phyloP scores from a whole-genome alignment of 2,888 invertebrate species.

The Ectropis crepuscularia region DNA sequence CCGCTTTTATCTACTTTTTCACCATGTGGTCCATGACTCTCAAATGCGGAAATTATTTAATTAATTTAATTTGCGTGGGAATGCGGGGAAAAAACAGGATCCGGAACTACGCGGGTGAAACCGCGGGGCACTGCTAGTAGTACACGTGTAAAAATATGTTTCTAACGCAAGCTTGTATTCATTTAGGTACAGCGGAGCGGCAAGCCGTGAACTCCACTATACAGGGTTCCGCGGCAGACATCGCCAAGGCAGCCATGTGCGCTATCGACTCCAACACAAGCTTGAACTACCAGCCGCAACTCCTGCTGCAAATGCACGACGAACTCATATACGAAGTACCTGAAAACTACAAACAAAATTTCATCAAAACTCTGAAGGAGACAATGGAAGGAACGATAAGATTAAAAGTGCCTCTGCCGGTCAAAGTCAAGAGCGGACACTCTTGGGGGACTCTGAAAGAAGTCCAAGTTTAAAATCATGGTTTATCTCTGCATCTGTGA shows the following conservation, averaged over 20 bases:
- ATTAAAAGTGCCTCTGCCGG: conserved; percentile 92
- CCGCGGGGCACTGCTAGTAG: too few species aligned
- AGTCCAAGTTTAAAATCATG: conserved; percentile 47
- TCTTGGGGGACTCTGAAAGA: conserved; percentile 89
- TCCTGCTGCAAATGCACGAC: conserved; percentile 97
- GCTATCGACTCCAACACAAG: conserved; percentile 86
- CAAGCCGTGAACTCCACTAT: conserved; percentile 98
- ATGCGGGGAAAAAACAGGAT: too few species aligned
- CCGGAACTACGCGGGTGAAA: too few species aligned
- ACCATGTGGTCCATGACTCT: too few species aligned
- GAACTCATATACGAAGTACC: conserved; percentile 97
- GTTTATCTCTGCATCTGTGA: conserved; percentile 26
- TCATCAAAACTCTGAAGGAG: conserved; percentile 87
- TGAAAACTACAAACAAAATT: conserved; percentile 66
- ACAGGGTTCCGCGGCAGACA: conserved; percentile 98
- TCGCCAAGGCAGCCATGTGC: conserved; percentile 96
- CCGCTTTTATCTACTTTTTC: too few species aligned
- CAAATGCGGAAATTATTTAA: too few species aligned
- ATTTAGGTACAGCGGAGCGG: conserved; percentile 92
- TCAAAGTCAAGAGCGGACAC: conserved; percentile 92
- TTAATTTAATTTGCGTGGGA: too few species aligned
- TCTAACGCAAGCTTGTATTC: background rate
- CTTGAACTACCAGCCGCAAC: conserved; percentile 77
- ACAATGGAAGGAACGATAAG: conserved; percentile 92
- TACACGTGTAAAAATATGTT: conserved; percentile 36